Conservation (phyloP, 1,140 invertebrate genomes). For the Whitmania pigra region DNA sequence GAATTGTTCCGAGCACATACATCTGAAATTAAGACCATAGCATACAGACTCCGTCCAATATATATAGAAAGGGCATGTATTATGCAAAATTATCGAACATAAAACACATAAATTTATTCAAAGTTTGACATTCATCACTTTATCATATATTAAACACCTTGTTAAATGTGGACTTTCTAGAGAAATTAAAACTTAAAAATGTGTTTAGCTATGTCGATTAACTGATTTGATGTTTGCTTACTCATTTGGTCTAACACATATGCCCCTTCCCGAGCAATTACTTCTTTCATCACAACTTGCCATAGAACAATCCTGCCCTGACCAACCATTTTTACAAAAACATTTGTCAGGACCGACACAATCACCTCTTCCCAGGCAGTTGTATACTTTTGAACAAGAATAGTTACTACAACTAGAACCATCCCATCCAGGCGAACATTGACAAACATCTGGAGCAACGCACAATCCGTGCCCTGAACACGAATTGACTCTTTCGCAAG, state of each 20-base stretch:
- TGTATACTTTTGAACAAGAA: conserved; percentile 13
- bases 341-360: conserved; percentile 22
- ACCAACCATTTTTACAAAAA: conserved; percentile 14
- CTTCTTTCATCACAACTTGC: conserved; percentile 22
- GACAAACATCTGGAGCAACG: conserved; percentile 12
- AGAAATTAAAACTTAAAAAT: too few species aligned
- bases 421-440: conserved; percentile 17
- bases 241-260: conserved; percentile 25
- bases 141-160: too few species aligned
- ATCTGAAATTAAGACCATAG: conserved; percentile 17
- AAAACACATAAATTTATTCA: too few species aligned
- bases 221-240: background rate
- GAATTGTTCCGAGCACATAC: conserved; percentile 23
- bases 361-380: conserved; percentile 14
- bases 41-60: too few species aligned
- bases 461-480: conserved; percentile 22
- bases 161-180: too few species aligned
- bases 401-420: conserved; percentile 8
- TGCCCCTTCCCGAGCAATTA: conserved; percentile 26
- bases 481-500: conserved; percentile 1
- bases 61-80: too few species aligned
- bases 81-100: too few species aligned
- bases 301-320: conserved; percentile 11
- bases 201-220: background rate
- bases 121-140: too few species aligned